Evolutionary conservation across 2,888 invertebrate genomes (phyloP).

Genomic region (Danaus chrysippus): DNA sequence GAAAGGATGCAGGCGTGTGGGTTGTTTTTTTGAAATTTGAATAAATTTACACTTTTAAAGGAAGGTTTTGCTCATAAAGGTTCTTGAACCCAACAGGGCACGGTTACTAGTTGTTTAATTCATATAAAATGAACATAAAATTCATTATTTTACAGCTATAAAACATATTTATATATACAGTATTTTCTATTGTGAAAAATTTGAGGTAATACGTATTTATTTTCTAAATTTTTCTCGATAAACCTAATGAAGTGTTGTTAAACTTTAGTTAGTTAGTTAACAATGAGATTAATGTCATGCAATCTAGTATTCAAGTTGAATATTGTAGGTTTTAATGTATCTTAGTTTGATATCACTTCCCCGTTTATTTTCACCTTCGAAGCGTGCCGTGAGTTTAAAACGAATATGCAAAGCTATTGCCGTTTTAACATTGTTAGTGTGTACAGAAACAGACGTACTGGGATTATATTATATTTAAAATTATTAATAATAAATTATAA

Average conservation of each 20-base stretch:
- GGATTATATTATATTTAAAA: neutral
- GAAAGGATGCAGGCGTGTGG: constrained; percentile 58
- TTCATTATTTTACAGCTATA: too few species aligned
- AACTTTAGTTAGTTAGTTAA: neutral
- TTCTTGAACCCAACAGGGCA: constrained; percentile 50
- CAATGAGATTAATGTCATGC: neutral
- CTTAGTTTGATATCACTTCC: constrained; percentile 27
- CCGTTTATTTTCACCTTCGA: constrained; percentile 34
- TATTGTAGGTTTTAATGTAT: constrained; percentile 13
- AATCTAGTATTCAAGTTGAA: neutral
- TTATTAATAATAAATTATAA: neutral
- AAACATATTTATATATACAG: too few species aligned
- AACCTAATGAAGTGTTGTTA: neutral
- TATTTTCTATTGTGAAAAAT: too few species aligned
- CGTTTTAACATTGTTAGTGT: constrained; percentile 42
- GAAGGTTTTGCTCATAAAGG: constrained; percentile 52
- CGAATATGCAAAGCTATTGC: constrained; percentile 42
- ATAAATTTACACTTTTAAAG: constrained; percentile 76
- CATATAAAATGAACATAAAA: neutral
- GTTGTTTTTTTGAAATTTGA: constrained; percentile 70
- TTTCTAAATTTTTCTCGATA: too few species aligned
- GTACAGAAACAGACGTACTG: constrained; percentile 28
- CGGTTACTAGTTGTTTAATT: constrained; percentile 24
- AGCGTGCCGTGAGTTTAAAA: constrained; percentile 41
- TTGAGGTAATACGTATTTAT: too few species aligned